Evolutionary conservation across 1,140 invertebrate species (phyloP).

Genomic region (Lucilia sericata): DNA sequence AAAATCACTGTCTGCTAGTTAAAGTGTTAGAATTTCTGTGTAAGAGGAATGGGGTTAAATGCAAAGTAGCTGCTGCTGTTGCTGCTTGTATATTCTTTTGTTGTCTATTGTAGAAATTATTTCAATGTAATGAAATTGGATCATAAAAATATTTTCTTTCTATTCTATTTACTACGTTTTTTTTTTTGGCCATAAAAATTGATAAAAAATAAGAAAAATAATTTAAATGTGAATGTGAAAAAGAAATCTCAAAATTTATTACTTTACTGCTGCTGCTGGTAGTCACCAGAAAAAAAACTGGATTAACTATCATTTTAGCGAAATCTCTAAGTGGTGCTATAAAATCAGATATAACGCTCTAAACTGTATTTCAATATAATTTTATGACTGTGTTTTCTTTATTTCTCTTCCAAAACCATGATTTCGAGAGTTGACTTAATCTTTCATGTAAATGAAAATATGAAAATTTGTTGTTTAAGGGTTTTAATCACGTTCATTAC

Average conservation of each 20-base stretch:
- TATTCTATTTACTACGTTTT: background rate
- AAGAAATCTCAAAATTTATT: constrained; percentile 23
- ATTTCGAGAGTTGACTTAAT: background rate
- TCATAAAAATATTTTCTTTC: constrained; percentile 35
- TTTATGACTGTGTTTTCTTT: constrained; percentile 14
- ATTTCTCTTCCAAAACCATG: background rate
- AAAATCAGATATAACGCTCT: constrained; percentile 27
- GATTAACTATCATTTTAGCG: constrained; percentile 43
- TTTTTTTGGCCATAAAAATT: constrained; percentile 35
- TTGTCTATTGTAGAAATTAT: constrained; percentile 39
- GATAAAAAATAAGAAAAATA: constrained; percentile 21
- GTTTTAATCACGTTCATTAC: constrained; percentile 24
- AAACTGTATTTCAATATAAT: constrained; percentile 14
- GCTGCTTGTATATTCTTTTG: background rate
- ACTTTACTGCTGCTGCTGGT: background rate
- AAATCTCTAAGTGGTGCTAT: constrained; percentile 45
- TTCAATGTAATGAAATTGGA: constrained; percentile 38
- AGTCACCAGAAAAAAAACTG: background rate
- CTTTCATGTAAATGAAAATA: constrained; percentile 4
- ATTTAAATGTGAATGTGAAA: constrained; percentile 15
- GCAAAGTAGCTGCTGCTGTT: constrained; percentile 30
- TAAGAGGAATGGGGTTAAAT: constrained; percentile 28
- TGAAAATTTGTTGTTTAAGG: background rate
- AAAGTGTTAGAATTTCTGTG: background rate
- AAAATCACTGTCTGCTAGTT: constrained; percentile 12